Base-by-base conservation (phyloP, 2,888 invertebrate genomes). In the Hirtodrosophila alboralis region DNA sequence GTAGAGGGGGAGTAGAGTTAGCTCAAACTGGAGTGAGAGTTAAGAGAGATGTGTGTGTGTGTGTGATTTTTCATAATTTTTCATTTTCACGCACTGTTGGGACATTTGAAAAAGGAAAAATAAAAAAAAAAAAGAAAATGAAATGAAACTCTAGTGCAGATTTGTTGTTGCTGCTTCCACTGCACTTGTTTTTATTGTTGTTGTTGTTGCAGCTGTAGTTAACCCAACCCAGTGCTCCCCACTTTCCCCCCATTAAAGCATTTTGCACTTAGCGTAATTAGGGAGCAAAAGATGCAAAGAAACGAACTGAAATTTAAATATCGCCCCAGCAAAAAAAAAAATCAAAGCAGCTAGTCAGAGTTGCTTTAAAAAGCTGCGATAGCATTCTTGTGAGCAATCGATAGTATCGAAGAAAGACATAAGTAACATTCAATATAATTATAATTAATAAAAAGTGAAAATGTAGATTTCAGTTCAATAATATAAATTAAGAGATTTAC, bases 41-140 rank as follows among this genome's bases (percentile, higher is more conserved):
- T n/a, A 23, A 40, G 27, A 31, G 34, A 14, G 27, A 28, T 37
- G 33, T n/a, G 7, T 13, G 13, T 56, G 45, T 28, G 27, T 21
- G 12, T 60, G 51, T 64, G 60, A 75, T 61, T 77, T 73, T 79
- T 78, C 79, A 85, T 72, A 83, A 79, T 85, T 80, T 80, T 75
- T 78, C 86, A 83, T 85, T 83, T 80, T 80, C 72, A 80, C 84
- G 79, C 86, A 85, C 79, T 78, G 79, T 37, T 80, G 79, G 79
- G 86, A 85, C 86, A 80, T 85, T 80, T 78, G 75, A 75, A 75
- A 75, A 75, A 66, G n/a, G n/a, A 36, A 26, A 33, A 8, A 30
- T 13, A 27, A 26, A 7, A 14, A 36, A n/a, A 36, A 26, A 8
- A 14, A 28, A 48, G 18, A n/a, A 27, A 36, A n/a, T n/a, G n/a